Conservation (phyloP, 2,797 vertebrate species). For the Ptychadena robeensis region DNA sequence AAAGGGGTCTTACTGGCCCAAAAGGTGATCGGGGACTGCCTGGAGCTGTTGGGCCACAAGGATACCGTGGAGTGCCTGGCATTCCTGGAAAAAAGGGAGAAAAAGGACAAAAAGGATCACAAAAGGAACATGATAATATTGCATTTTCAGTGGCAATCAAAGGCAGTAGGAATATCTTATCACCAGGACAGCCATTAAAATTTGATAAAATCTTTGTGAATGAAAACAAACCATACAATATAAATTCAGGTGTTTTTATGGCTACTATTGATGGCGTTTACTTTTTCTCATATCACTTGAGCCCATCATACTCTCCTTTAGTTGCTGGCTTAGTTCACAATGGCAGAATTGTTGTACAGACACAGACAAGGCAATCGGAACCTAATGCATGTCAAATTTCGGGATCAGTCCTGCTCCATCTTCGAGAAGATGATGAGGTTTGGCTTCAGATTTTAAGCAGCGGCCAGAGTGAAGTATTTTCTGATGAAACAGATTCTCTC, state of each 20-base stretch:
- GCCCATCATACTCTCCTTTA: constrained; percentile 27
- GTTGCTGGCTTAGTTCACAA: constrained; percentile 57
- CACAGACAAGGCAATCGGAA: constrained; percentile 14
- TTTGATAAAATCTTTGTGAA: constrained; percentile 64
- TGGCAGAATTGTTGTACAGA: constrained; percentile 50
- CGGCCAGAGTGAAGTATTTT: constrained; percentile 33
- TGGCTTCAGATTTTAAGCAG: constrained; percentile 62
- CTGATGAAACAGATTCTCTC: constrained; percentile 59
- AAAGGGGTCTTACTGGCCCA: constrained; percentile 25
- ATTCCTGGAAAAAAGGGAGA: constrained; percentile 51
- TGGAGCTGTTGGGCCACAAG: constrained; percentile 38
- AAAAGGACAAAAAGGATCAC: constrained; percentile 49
- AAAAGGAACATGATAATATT: constrained; percentile 29
- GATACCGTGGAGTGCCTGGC: constrained; percentile 24
- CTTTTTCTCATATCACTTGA: constrained; percentile 63
- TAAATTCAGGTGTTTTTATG: constrained; percentile 59
- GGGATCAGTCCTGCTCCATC: constrained; percentile 60
- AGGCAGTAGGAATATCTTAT: constrained; percentile 24
- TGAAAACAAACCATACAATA: constrained; percentile 60
- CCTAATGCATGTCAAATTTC: constrained; percentile 46
- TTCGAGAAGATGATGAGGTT: constrained; percentile 64
- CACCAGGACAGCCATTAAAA: constrained; percentile 51
- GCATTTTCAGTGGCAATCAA: constrained; percentile 56
- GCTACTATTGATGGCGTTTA: constrained; percentile 60
- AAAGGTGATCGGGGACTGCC: constrained; percentile 54